Evolutionary conservation across 2,797 vertebrate species (phyloP).

Genomic region (Loriculus beryllinus): DNA sequence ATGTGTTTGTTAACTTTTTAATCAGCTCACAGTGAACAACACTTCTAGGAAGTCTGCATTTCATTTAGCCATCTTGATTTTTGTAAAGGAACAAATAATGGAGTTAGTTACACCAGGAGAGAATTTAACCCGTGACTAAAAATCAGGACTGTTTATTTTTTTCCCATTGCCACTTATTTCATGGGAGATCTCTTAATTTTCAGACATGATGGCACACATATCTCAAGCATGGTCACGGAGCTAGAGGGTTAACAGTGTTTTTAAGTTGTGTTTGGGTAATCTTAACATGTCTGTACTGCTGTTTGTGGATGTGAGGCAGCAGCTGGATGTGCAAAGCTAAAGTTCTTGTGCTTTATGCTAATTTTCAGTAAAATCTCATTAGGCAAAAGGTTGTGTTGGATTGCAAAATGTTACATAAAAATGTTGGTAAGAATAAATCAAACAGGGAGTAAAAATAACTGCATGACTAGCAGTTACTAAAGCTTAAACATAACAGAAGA

Average conservation of each 20-base stretch:
- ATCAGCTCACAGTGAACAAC: not conserved
- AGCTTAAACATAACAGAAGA: not conserved
- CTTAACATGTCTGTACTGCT: not conserved
- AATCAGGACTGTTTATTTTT: not conserved
- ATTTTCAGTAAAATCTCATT: not conserved
- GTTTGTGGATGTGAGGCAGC: not conserved
- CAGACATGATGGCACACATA: not conserved
- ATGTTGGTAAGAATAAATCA: not conserved
- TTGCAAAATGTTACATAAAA: not conserved
- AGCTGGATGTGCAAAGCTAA: not conserved
- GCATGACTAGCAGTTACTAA: not conserved
- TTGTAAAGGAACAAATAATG: not conserved
- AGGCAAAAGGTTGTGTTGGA: not conserved
- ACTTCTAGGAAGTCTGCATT: not conserved
- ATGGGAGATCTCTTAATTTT: not conserved
- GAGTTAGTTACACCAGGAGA: not conserved
- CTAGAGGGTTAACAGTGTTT: not conserved
- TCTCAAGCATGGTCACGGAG: accelerated
- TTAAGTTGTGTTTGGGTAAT: not conserved
- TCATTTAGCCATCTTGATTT: not conserved
- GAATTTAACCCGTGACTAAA: not conserved
- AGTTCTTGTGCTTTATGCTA: not conserved
- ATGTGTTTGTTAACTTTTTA: not conserved
- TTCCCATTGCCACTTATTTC: not conserved
- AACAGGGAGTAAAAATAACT: not conserved